Conservation (phyloP, 2,113 vertebrate species). For the Peucedramus taeniatus region DNA sequence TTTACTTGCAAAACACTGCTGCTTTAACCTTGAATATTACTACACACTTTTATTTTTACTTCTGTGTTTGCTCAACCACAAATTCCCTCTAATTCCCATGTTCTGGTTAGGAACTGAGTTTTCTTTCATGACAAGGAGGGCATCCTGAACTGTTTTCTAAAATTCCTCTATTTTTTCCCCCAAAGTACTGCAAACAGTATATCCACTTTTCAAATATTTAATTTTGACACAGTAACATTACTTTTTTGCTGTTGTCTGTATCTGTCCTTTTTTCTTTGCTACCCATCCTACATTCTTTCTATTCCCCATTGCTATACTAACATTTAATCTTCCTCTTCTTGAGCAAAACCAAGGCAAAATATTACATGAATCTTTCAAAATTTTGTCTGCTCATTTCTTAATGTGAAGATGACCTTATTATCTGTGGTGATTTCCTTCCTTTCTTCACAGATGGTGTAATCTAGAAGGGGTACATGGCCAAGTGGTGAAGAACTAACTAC, state of each 20-base stretch:
- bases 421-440: conserved; percentile 29
- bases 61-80: not conserved
- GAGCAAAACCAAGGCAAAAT: not conserved
- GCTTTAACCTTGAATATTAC: not conserved
- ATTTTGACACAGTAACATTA: not conserved
- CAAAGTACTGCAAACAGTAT: not conserved
- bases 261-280: not conserved
- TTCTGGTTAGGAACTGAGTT: not conserved
- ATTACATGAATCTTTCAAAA: conserved; percentile 5
- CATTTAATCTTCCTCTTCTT: not conserved
- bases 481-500: not conserved
- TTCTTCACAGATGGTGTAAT: conserved; percentile 20
- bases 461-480: not conserved
- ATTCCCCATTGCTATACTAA: not conserved
- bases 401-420: conserved; percentile 1
- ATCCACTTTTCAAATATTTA: not conserved
- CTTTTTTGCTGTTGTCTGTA: not conserved
- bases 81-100: not conserved
- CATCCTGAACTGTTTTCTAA: not conserved
- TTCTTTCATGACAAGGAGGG: not conserved
- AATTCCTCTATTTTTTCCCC: not conserved
- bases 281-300: not conserved
- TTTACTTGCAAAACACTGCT: not conserved
- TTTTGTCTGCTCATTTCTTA: conserved; percentile 2
- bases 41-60: not conserved